A percentile compares a stretch with the other conserved stretches of the same genome.
These are phyloP conservation scores for Zygaena filipendulae DNA, from an alignment of 2,888 invertebrate species.

Conservation along the genomic window DNA sequence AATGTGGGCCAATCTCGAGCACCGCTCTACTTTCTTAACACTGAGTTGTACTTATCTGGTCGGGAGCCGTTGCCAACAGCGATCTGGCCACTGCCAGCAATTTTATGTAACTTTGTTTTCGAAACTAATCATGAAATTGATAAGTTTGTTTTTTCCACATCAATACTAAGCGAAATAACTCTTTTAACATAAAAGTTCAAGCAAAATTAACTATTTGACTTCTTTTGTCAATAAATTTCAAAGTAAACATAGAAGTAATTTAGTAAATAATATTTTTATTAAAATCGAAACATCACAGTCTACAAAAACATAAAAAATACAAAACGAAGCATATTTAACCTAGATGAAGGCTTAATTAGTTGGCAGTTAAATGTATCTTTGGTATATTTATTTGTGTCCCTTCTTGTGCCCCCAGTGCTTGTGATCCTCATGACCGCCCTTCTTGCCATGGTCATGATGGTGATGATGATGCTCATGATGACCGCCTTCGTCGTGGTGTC, in stretches of 20 bases:
- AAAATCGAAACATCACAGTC: slow-evolving; percentile 47
- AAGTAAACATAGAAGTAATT: no score
- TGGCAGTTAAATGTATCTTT: slow-evolving; percentile 25
- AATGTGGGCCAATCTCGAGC: slow-evolving; percentile 60
- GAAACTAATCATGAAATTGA: slow-evolving; percentile 47
- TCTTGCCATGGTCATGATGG: slow-evolving; percentile 80
- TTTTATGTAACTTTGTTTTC: slow-evolving; percentile 63
- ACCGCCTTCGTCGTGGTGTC: slow-evolving; percentile 82
- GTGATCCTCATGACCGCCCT: slow-evolving; percentile 83
- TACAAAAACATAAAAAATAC: slow-evolving; percentile 35
- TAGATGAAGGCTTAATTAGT: slow-evolving; percentile 36
- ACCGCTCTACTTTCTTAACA: slow-evolving; percentile 61
- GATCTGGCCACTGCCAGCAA: slow-evolving; percentile 47
- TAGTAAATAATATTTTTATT: slow-evolving; percentile 32
- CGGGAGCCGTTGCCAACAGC: slow-evolving; percentile 55
- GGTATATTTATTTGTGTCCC: slow-evolving; percentile 40
- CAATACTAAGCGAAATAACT: no score
- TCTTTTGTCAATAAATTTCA: no score
- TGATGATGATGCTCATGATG: slow-evolving; percentile 83
- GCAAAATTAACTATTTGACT: no score
- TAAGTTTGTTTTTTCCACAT: slow-evolving; percentile 22
- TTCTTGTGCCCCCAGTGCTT: slow-evolving; percentile 82
- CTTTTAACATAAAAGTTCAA: no score
- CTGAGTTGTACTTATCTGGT: slow-evolving; percentile 49
- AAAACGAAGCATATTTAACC: slow-evolving; percentile 35